These are phyloP conservation scores for Terrapene triunguis DNA, from an alignment of 2,113 vertebrate species.

Conservation along the genomic window DNA sequence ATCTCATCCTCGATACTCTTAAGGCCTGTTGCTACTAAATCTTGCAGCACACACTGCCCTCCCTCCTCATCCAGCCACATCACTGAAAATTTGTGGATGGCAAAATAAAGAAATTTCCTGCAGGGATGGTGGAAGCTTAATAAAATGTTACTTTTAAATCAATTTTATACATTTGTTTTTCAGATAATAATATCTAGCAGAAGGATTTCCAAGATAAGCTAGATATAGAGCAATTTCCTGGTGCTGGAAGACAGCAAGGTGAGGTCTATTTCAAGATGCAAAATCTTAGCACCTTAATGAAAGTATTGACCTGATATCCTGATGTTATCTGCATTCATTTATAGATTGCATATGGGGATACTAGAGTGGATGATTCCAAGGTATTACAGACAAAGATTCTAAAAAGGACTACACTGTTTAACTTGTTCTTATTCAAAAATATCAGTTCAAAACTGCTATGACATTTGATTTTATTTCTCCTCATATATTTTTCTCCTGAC, in stretches of 20 bases:
- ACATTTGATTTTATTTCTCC: not conserved
- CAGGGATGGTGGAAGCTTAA: not conserved
- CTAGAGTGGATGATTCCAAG: not conserved
- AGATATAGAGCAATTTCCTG: slow-evolving; percentile 6
- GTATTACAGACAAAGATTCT: not conserved
- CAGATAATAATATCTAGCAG: slow-evolving; percentile 1
- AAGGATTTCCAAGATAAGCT: slow-evolving; percentile 12
- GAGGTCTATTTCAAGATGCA: slow-evolving; percentile 2
- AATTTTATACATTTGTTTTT: slow-evolving; percentile 13
- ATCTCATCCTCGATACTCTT: slow-evolving; percentile 47
- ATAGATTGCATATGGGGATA: slow-evolving; percentile 20
- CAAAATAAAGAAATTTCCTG: slow-evolving; percentile 1
- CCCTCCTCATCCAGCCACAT: not conserved
- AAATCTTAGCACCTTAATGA: not conserved
- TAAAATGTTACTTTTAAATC: slow-evolving; percentile 42
- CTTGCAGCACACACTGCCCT: not conserved
- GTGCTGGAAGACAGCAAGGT: not conserved
- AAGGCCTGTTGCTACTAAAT: slow-evolving; percentile 43
- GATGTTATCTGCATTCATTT: not conserved
- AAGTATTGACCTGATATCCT: not conserved
- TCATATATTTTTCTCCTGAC: not conserved
- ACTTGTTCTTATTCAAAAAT: not conserved
- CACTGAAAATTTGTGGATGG: slow-evolving; percentile 14
- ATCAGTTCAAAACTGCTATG: not conserved
- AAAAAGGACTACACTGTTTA: slow-evolving; percentile 1